A percentile compares a stretch with the other conserved stretches of the same genome.
These are phyloP conservation scores for Eulemur mongoz DNA, from an alignment of 2,797 vertebrate species.

Conservation along the genomic window DNA sequence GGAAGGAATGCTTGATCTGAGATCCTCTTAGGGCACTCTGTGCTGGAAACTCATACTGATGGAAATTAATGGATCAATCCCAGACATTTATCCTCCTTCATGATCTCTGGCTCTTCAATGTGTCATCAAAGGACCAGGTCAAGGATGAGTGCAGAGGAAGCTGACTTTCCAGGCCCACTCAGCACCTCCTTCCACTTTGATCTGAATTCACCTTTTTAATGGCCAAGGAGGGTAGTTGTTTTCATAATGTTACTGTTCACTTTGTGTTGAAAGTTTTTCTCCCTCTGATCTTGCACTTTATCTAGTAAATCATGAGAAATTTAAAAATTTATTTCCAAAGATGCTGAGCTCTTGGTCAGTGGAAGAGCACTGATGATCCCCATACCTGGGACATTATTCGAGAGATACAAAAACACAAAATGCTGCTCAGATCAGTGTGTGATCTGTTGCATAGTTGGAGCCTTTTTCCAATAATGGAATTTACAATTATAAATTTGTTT, in stretches of 20 bases:
- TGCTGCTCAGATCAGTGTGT: background rate
- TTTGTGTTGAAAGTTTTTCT: background rate
- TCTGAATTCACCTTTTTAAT: background rate
- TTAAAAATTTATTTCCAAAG: background rate
- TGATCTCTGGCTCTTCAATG: background rate
- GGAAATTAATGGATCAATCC: background rate
- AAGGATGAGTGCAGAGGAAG: background rate
- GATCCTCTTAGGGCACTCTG: background rate
- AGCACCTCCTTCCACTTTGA: background rate
- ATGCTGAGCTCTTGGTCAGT: background rate
- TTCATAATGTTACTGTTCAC: background rate
- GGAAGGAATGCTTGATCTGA: background rate
- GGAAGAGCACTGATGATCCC: background rate
- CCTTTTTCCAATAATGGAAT: background rate
- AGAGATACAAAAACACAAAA: background rate
- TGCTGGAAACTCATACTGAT: background rate
- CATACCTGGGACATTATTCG: background rate
- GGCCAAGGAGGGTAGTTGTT: background rate
- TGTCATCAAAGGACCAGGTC: background rate
- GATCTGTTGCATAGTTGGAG: background rate
- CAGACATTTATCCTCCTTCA: background rate
- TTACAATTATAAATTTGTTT: background rate
- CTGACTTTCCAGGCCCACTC: background rate
- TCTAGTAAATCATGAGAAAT: background rate
- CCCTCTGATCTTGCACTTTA: background rate